phyloP scores from a whole-genome alignment of 1,140 invertebrate species.

The Caerostris extrusa region DNA sequence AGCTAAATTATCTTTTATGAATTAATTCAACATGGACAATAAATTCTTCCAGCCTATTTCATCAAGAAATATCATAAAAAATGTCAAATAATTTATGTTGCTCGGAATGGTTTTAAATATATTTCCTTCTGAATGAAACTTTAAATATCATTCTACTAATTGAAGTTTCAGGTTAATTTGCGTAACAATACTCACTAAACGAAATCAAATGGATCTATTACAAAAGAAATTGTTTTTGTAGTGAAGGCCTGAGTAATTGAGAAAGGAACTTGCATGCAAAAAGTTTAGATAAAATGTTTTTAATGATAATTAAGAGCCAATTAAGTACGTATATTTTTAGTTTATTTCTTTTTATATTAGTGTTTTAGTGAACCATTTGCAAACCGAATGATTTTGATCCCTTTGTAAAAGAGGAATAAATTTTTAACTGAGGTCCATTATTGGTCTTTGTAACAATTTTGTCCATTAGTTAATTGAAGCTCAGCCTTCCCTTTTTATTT shows the following conservation, averaged over 20 bases:
- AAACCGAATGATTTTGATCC: not conserved
- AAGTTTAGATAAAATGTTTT: constrained; percentile 1
- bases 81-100: too few relatives aligned
- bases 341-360: not conserved
- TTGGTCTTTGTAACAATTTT: not conserved
- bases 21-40: too few relatives aligned
- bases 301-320: constrained; percentile 24
- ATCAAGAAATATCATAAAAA: too few relatives aligned
- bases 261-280: not conserved
- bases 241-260: not conserved
- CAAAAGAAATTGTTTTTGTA: constrained; percentile 27
- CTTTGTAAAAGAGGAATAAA: not conserved
- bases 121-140: not conserved
- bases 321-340: not conserved
- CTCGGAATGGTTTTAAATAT: too few relatives aligned
- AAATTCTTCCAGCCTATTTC: too few relatives aligned
- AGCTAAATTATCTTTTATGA: too few relatives aligned
- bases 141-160: not conserved
- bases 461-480: not conserved
- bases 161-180: constrained; percentile 28
- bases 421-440: not conserved
- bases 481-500: not conserved
- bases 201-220: not conserved
- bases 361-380: constrained; percentile 14
- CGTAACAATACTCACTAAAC: not conserved